Percentiles rank a stretch among this genome's conserved stretches.
These are phyloP conservation scores for Siniperca undulata DNA, from an alignment of 2,797 vertebrate genomes.

Conservation along the genomic window DNA sequence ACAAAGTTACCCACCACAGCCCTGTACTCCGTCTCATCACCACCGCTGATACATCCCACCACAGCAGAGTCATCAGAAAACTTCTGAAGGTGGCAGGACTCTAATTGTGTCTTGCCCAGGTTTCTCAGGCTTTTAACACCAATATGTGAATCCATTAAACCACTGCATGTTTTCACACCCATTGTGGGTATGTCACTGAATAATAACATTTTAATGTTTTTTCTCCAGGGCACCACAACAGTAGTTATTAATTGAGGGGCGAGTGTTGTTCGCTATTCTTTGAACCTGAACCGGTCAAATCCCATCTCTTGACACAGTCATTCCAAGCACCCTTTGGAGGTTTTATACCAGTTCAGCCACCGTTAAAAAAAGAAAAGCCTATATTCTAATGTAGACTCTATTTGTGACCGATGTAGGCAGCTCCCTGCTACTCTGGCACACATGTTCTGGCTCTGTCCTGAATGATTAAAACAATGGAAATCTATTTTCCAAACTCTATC, in stretches of 20 bases:
- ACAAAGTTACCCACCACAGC: no score
- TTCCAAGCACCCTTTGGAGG: background rate
- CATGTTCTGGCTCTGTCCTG: no score
- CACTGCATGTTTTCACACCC: slow-evolving; percentile 5
- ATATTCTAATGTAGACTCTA: no score
- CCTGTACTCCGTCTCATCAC: no score
- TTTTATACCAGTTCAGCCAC: background rate
- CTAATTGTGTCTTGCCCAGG: background rate
- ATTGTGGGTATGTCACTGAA: background rate
- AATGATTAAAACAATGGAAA: background rate
- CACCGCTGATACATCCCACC: no score
- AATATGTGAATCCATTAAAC: slow-evolving; percentile 13
- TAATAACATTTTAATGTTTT: background rate
- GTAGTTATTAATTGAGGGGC: background rate
- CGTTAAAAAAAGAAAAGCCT: background rate
- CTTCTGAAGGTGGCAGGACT: no score
- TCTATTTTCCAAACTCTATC: background rate
- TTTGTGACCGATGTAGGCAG: no score
- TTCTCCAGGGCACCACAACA: background rate
- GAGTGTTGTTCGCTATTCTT: background rate
- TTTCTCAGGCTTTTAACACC: slow-evolving; percentile 23
- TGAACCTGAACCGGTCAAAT: background rate
- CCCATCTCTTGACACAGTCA: background rate
- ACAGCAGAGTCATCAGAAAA: no score
- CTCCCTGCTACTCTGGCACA: no score